phyloP scores from a whole-genome alignment of 64 coral and sea anemone species.

The Dendrophyllia cribrosa region DNA sequence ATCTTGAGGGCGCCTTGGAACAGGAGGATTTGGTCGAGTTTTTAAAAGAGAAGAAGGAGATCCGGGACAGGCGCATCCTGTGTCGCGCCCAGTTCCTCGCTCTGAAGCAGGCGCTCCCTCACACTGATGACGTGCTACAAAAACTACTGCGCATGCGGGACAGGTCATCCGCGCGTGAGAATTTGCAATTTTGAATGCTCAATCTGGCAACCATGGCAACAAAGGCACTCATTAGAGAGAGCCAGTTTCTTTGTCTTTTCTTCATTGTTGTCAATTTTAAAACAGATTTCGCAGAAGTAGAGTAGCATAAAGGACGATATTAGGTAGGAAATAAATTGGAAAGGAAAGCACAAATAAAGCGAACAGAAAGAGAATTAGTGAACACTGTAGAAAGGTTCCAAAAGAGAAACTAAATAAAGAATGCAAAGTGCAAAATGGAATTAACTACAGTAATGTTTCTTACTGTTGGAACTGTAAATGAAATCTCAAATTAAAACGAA shows the following conservation, averaged over 20 bases:
- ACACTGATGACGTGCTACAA: constrained; percentile 14
- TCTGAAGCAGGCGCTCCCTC: constrained; percentile 50
- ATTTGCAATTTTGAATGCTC: not conserved
- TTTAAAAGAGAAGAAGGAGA: constrained; percentile 66
- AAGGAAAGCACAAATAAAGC: too few species aligned
- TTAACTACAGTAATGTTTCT: too few species aligned
- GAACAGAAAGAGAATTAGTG: too few species aligned
- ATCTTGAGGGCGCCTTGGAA: constrained; percentile 59
- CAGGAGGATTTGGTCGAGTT: constrained; percentile 49
- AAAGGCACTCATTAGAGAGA: not conserved
- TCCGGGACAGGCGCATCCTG: constrained; percentile 28
- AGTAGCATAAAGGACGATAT: too few species aligned
- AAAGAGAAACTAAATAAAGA: too few species aligned
- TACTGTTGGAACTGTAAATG: too few species aligned
- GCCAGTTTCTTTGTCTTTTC: not conserved
- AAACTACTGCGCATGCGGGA: constrained; percentile 53
- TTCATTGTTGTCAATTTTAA: not conserved
- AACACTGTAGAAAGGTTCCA: too few species aligned
- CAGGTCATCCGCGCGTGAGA: not conserved
- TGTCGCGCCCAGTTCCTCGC: constrained; percentile 3
- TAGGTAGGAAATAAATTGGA: too few species aligned
- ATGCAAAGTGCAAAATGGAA: too few species aligned
- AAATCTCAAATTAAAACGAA: too few species aligned
- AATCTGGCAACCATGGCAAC: not conserved
- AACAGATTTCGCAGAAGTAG: not conserved